Base-by-base conservation (phyloP, 2,113 vertebrate species). In the Tympanuchus pallidicinctus region DNA sequence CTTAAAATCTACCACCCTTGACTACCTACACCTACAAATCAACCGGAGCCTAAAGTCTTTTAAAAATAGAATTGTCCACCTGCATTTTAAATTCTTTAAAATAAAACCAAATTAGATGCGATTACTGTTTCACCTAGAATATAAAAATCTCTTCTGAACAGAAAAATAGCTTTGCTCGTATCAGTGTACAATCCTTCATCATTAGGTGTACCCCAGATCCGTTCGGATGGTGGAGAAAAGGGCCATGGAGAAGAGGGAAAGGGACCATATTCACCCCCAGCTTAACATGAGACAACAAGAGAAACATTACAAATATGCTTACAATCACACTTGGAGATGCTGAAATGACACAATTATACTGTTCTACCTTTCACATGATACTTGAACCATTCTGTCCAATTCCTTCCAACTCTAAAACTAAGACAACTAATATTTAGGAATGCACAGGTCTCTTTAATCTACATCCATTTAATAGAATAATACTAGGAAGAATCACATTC, bases 1-100 rank as follows among this genome's bases (percentile, higher is more conserved):
- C 15, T 36, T 18, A 27, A 0, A 0, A 28, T 63, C 28, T 73
- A 70, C 22, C 21, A 67, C 9, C 13, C 61, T 45, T 30, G 6
- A 66, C 10, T 38, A 75, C 4, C 7, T 10, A 54, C 16, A 38
- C 38, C 32, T 40, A 34, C 0, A 28, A 61, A 36, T 20, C 28
- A 70, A n/a, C 21, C 9, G 57, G 13, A 34, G 13, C 7, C 36
- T 7, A 63, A 45, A 36, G 36, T 10, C 43, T 16, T 80, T 85
- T 40, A 25, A 36, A 66, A 34, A 27, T 3, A 14, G 42, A 32
- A 77, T 12, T 15, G 24, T 67, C 40, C 48, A 87, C 38, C 19
- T 83, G 12, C n/a, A 45, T 86, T 74, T 76, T 40, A 32, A 40
- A 52, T 54, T 76, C 60, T 43, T 66, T 13, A 28, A 77, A 64